A percentile compares a stretch with the other conserved stretches of the same genome.
These are phyloP conservation scores for Silurus aristotelis DNA, from an alignment of 2,797 vertebrate genomes.

Conservation along the genomic window DNA sequence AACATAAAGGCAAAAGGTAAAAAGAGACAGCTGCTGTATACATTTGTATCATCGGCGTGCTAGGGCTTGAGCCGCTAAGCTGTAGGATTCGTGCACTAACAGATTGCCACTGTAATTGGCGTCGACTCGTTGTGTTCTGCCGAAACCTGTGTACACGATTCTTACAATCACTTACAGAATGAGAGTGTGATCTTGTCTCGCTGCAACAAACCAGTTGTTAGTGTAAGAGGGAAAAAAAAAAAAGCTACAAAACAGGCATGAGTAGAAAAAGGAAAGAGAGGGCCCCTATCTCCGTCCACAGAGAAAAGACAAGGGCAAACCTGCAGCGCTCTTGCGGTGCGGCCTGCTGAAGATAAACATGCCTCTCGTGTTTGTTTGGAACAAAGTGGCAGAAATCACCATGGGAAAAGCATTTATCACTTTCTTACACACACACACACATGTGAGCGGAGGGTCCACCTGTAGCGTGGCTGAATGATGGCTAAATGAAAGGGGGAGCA, in stretches of 20 bases:
- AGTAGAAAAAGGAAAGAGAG: conserved; percentile 2
- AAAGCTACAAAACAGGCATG: background rate
- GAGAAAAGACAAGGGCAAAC: conserved; percentile 77
- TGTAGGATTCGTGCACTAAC: conserved; percentile 6
- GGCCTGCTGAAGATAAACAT: conserved; percentile 85
- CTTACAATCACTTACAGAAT: background rate
- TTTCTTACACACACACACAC: conserved; percentile 41
- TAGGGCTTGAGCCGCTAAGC: conserved; percentile 8
- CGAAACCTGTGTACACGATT: conserved; percentile 11
- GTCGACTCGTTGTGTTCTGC: conserved; percentile 14
- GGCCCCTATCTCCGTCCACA: conserved; percentile 59
- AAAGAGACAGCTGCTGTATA: conserved; percentile 10
- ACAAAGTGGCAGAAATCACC: conserved; percentile 80
- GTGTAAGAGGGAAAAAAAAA: conserved; percentile 1
- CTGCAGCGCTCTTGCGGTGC: conserved; percentile 72
- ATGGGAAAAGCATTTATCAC: conserved; percentile 86
- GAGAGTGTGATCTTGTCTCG: background rate
- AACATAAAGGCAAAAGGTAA: conserved; percentile 5
- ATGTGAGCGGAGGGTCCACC: conserved; percentile 60
- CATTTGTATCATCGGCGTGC: background rate
- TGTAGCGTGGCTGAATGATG: conserved; percentile 63
- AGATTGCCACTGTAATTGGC: background rate
- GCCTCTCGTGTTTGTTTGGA: conserved; percentile 83
- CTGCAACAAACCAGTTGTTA: conserved; percentile 16
- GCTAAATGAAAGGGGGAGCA: conserved; percentile 24